A percentile compares a stretch with the other conserved stretches of the same genome.
phyloP scores from a whole-genome alignment of 37 sponge, comb jelly and placozoan genomes.

The Agelas oroides region DNA sequence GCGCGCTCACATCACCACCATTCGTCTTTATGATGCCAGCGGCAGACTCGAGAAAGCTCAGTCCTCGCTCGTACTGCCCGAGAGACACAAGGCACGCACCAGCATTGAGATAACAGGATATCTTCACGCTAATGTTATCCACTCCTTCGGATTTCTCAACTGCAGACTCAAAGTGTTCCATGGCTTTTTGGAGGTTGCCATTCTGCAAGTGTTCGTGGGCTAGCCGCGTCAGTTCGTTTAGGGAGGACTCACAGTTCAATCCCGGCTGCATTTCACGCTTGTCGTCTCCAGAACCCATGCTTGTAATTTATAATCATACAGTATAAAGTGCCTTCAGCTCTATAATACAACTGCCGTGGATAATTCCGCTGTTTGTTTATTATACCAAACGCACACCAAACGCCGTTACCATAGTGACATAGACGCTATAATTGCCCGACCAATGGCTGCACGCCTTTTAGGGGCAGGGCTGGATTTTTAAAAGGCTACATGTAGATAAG shows the following conservation, averaged over 20 bases:
- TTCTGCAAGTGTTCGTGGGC: conserved; percentile 48
- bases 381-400: too few relatives aligned
- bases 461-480: too few relatives aligned
- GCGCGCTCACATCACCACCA: too few relatives aligned
- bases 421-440: too few relatives aligned
- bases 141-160: conserved; percentile 19
- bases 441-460: too few relatives aligned
- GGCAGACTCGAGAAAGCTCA: conserved; percentile 50
- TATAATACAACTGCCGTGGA: too few relatives aligned
- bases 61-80: conserved; percentile 54
- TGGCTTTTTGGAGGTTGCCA: conserved; percentile 59
- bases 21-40: conserved; percentile 10
- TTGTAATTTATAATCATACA: too few relatives aligned
- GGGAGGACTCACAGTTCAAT: background rate
- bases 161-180: conserved; percentile 61
- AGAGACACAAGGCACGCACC: conserved; percentile 71
- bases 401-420: too few relatives aligned
- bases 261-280: background rate
- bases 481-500: too few relatives aligned
- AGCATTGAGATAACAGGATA: conserved; percentile 66
- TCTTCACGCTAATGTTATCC: conserved; percentile 1
- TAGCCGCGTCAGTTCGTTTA: conserved; percentile 34
- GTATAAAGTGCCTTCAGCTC: too few relatives aligned
- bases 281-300: background rate
- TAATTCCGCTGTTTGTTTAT: too few relatives aligned